These are phyloP conservation scores for Neotoxoptera formosana DNA, from an alignment of 1,140 invertebrate species.

Conservation along the genomic window DNA sequence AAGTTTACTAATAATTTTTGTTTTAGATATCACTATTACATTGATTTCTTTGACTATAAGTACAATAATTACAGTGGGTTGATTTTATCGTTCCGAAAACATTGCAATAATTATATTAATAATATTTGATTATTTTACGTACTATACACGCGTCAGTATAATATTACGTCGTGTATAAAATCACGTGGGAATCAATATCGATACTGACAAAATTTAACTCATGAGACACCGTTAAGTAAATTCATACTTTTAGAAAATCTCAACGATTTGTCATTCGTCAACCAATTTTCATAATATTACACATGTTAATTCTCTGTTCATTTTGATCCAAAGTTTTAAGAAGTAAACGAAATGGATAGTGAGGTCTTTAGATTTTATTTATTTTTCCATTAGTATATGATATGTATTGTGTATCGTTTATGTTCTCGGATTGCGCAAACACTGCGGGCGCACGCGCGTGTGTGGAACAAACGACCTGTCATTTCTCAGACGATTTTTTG, in stretches of 20 bases:
- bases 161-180: not conserved
- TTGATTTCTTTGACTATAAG: too few species aligned
- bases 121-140: too few species aligned
- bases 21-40: too few species aligned
- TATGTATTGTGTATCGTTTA: not conserved
- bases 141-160: not conserved
- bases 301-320: not conserved
- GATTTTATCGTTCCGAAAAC: too few species aligned
- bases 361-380: not conserved
- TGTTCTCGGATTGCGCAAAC: not conserved
- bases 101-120: too few species aligned
- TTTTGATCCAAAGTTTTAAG: not conserved
- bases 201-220: not conserved
- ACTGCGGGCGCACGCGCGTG: not conserved
- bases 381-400: not conserved
- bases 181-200: too few species aligned
- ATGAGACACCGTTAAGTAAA: not conserved
- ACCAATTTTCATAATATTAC: not conserved
- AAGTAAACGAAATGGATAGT: not conserved
- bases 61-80: too few species aligned
- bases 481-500: not conserved
- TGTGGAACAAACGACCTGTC: slow-evolving; percentile 38
- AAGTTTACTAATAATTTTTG: too few species aligned
- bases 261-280: not conserved
- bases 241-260: not conserved